Evolutionary conservation across 2,797 vertebrate species (phyloP).

Genomic region (Sebastolobus alascanus): DNA sequence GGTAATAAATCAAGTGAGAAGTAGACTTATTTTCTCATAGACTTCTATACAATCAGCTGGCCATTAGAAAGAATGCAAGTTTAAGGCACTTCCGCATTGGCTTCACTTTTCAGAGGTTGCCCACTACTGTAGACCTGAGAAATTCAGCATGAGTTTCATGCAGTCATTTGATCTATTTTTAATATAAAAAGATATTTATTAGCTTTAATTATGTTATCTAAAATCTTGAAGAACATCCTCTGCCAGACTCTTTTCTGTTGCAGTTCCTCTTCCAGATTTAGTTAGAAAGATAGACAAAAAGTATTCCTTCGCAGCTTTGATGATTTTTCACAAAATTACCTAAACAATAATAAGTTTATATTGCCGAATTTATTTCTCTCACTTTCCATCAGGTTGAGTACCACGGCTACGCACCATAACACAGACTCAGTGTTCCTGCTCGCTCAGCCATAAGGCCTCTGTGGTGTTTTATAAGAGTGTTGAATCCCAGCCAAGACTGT

Average conservation of each 20-base stretch:
- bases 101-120: too few relatives aligned
- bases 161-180: not conserved
- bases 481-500: constrained; percentile 53
- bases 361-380: constrained; percentile 10
- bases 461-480: constrained; percentile 38
- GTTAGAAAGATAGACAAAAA: not conserved
- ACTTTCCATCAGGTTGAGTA: constrained; percentile 26
- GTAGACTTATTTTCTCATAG: too few relatives aligned
- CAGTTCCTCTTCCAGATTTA: not conserved
- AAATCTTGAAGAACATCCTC: not conserved
- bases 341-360: constrained; percentile 1
- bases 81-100: not conserved
- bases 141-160: not conserved
- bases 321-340: constrained; percentile 9
- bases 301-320: not conserved
- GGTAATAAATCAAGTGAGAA: too few relatives aligned
- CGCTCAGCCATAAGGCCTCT: constrained; percentile 51
- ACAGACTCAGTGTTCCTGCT: constrained; percentile 49
- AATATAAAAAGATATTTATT: not conserved
- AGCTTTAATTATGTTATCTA: not conserved
- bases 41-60: too few relatives aligned
- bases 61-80: too few relatives aligned
- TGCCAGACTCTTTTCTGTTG: not conserved
- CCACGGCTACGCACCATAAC: constrained; percentile 3
- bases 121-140: not conserved